These are phyloP conservation scores for Trichacis sp. DNA, from an alignment of 2,888 invertebrate genomes.

Conservation along the genomic window DNA sequence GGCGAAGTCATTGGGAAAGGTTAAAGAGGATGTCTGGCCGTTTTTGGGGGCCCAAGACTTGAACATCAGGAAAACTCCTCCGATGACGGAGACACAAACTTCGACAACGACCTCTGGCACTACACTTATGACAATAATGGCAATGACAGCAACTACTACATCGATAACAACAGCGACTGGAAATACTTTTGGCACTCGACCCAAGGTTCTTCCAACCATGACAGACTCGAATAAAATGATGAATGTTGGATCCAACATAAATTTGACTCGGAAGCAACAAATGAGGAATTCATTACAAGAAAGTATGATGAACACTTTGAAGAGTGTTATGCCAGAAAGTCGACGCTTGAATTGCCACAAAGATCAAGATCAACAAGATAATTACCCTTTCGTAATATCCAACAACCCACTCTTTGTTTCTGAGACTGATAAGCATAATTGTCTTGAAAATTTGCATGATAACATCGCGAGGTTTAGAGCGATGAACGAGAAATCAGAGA, in stretches of 20 bases:
- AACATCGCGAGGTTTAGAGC: conserved; percentile 59
- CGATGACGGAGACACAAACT: background rate
- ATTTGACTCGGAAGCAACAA: conserved; percentile 52
- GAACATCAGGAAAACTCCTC: conserved; percentile 23
- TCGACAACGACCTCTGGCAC: background rate
- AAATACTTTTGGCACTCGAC: conserved; percentile 57
- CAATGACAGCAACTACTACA: conserved; percentile 31
- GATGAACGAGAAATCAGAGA: conserved; percentile 51
- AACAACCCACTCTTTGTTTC: conserved; percentile 64
- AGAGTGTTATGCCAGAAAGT: conserved; percentile 50
- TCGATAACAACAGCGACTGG: conserved; percentile 50
- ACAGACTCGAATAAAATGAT: conserved; percentile 40
- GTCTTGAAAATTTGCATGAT: conserved; percentile 58
- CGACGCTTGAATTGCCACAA: conserved; percentile 55
- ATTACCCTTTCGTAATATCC: conserved; percentile 61
- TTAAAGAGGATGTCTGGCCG: conserved; percentile 32
- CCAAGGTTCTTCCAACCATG: conserved; percentile 49
- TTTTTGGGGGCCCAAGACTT: conserved; percentile 22
- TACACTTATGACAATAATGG: background rate
- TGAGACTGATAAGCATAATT: conserved; percentile 49
- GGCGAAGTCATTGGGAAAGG: background rate
- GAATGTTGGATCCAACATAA: conserved; percentile 45
- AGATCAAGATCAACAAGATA: conserved; percentile 58
- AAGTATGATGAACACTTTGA: conserved; percentile 36
- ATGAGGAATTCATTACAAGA: conserved; percentile 49